Base-by-base conservation (phyloP, 2,888 invertebrate genomes). In the Parnassius glacialis region DNA sequence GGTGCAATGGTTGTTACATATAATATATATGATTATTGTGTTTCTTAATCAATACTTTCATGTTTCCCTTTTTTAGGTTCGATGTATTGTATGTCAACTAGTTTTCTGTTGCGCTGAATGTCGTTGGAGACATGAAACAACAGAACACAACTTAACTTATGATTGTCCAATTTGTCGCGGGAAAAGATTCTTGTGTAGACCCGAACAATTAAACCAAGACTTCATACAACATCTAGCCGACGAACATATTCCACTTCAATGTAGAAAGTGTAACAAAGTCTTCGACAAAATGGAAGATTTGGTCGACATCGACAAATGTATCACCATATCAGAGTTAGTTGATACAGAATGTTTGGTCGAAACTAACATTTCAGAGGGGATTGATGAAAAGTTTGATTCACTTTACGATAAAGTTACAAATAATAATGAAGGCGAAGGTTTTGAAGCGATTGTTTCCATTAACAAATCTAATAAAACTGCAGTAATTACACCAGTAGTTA, bases 161-260 rank as follows among this genome's bases (percentile, higher is more conserved):
- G 85, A 92, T 60, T 92, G 92, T 55, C 81, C 85, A 0, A 81
- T 92, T 61, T 92, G 92, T 64, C 78, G 91, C 62, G 86, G 85
- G 10, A 69, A 74, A 13, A 78, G 72, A 61, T 88, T 80, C 65
- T 80, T 88, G 44, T 90, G 88, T 68, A 55, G 64, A 16, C 85
- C 86, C 0, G 71, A 82, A 60, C 68, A 78, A 47, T 69, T 90
- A 0, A 84, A 78, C 66, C 61, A 75, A 59, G 75, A 80, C 9
- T 88, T 91, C 56, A 73, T 88, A 10, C 64, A 70, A 59, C 92
- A 92, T 65, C 72, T 92, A 2, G 62, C 73, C 0, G 60, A 74
- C 57, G 79, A 85, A 69, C 92, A 92, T 64, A 71, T 83, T 2
- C 92, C 92, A 0, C 67, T 92, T 2, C 78, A 80, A 61, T 92